Evolutionary conservation across 2,113 vertebrate species (phyloP), one percentile per base, ranked within the genome.

Genomic region (Zosterops hypoxanthus): DNA sequence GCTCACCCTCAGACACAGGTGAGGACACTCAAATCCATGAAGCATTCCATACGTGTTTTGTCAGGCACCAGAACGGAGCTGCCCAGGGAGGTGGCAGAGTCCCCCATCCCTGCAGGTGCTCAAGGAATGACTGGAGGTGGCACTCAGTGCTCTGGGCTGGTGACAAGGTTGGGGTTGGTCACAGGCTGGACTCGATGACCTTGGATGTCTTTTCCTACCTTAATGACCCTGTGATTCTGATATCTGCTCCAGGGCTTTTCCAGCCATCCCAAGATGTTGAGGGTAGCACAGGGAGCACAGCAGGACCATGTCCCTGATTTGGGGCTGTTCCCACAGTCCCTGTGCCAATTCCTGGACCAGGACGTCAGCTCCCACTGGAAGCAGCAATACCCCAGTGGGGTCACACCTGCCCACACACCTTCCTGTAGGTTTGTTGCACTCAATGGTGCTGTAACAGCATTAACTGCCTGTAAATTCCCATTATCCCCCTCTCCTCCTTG

Each of bases 301-400:
- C 86, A 57, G 46, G 29, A 4, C n/a, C 0, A 0, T 2, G 3
- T 71, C 25, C 34, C 22, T 84, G 55, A 28, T 2, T 6, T 34
- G 1, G 1, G 64, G 55, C 53, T 52, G 34, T 24, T 60, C 41
- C 72, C 36, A 60, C 8, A 1, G 41, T 36, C 5, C 9, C 24
- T 5, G 1, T 14, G 26, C 46, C 65, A 49, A 64, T 59, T 9
- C 61, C 50, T 42, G 61, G 16, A 9, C 20, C 21, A 33, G 4
- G 8, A 13, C 5, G 8, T n/a, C 2, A 2, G 64, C 55, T 21
- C 5, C 2, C 5, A 4, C 10, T 39, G 70, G 49, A 31, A 47
- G 78, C 78, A 79, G 75, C 14, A 39, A 22, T 1, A 0, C 49
- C 65, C 29, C 2, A 2, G 0, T 1, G 21, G 6, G 52, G 33